These are phyloP conservation scores for Archips crataeganus DNA, from an alignment of 2,888 invertebrate species.

Conservation along the genomic window DNA sequence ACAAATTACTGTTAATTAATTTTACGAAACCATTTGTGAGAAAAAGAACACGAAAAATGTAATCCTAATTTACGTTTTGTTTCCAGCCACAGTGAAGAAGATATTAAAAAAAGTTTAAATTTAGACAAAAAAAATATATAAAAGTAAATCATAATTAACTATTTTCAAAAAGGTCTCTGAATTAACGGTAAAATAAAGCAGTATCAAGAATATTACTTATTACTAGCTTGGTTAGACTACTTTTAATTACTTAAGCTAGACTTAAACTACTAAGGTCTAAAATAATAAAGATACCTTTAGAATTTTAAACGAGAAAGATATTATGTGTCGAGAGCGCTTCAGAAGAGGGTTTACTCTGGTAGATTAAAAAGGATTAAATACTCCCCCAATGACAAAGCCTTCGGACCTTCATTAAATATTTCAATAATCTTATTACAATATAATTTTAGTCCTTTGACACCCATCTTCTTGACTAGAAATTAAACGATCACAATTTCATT, in stretches of 20 bases:
- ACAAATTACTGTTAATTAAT: background rate
- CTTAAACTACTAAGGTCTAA: constrained; percentile 22
- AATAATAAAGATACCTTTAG: constrained; percentile 18
- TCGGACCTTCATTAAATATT: constrained; percentile 38
- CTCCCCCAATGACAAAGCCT: constrained; percentile 14
- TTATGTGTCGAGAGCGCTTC: constrained; percentile 12
- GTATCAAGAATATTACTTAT: constrained; percentile 10
- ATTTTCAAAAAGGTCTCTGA: constrained; percentile 5
- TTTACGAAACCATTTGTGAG: constrained; percentile 12
- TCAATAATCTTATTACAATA: constrained; percentile 32
- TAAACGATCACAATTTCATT: constrained; percentile 46
- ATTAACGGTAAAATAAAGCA: constrained; percentile 23
- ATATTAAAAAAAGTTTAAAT: background rate
- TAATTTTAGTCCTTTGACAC: constrained; percentile 22
- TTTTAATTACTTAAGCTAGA: constrained; percentile 23
- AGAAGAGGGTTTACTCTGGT: constrained; percentile 29
- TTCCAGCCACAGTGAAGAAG: background rate
- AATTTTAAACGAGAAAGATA: constrained; percentile 17
- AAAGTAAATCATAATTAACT: background rate
- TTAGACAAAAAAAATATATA: background rate
- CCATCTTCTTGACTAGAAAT: constrained; percentile 53
- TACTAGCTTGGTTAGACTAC: constrained; percentile 23
- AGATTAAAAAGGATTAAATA: constrained; percentile 39
- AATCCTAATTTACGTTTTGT: background rate
- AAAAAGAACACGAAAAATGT: background rate